Conservation (phyloP, 2,797 vertebrate genomes). For the Lepus oiostolus region DNA sequence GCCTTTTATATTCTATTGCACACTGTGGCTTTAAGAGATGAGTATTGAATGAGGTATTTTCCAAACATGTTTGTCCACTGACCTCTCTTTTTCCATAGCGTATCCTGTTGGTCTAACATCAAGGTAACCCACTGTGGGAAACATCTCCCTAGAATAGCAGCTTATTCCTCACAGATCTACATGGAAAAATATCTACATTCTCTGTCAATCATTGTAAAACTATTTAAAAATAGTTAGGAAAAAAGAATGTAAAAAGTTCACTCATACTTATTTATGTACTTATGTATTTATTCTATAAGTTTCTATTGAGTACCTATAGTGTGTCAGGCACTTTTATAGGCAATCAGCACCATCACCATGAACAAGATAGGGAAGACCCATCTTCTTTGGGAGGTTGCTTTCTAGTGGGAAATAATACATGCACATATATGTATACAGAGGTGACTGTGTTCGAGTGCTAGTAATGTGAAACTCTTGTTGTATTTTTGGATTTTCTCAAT, state of each 20-base stretch:
- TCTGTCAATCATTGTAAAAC: conserved; percentile 46
- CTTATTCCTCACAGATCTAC: conserved; percentile 14
- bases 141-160: neutral
- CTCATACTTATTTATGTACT: neutral
- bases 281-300: neutral
- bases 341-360: neutral
- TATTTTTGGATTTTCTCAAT: neutral
- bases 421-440: neutral
- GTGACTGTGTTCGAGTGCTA: neutral
- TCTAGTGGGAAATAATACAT: neutral
- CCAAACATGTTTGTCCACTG: neutral
- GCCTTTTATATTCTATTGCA: neutral
- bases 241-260: neutral
- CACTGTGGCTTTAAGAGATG: neutral
- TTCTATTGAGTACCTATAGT: neutral
- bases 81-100: neutral
- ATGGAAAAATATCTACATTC: neutral
- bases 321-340: neutral
- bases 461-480: neutral
- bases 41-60: neutral
- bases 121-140: neutral
- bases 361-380: neutral
- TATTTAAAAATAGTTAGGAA: neutral
- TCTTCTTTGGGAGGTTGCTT: neutral
- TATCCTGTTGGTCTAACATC: neutral